phyloP scores from a whole-genome alignment of 2,797 vertebrate genomes.

The Acipenser ruthenus region DNA sequence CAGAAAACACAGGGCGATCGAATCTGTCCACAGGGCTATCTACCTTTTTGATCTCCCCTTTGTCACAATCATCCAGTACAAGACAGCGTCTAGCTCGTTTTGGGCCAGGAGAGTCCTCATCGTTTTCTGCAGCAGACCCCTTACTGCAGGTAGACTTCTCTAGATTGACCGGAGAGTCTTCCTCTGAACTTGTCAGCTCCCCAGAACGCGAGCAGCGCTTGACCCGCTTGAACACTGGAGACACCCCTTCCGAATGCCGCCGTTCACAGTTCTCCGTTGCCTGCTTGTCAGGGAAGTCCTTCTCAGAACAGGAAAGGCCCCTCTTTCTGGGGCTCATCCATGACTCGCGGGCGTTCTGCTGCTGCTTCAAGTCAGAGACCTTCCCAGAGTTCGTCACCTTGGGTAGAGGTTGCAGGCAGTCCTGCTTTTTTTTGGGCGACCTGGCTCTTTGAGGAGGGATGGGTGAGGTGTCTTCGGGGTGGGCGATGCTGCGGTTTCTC shows the following conservation, averaged over 20 bases:
- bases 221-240: constrained; percentile 79
- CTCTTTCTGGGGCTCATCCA: constrained; percentile 83
- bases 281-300: constrained; percentile 69
- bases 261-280: constrained; percentile 72
- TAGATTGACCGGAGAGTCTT: constrained; percentile 60
- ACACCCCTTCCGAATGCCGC: constrained; percentile 55
- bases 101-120: constrained; percentile 52
- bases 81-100: constrained; percentile 66
- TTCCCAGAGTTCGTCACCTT: constrained; percentile 63
- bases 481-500: constrained; percentile 97
- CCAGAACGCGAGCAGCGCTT: constrained; percentile 81
- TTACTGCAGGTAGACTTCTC: constrained; percentile 64
- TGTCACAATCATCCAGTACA: constrained; percentile 70
- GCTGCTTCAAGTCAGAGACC: constrained; percentile 66
- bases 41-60: constrained; percentile 72
- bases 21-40: constrained; percentile 48
- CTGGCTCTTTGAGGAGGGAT: constrained; percentile 80
- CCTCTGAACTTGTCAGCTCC: constrained; percentile 73
- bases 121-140: constrained; percentile 60
- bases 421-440: constrained; percentile 93
- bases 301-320: constrained; percentile 76
- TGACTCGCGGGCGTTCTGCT: constrained; percentile 60
- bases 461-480: constrained; percentile 80
- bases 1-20: constrained; percentile 52
- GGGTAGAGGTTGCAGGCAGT: constrained; percentile 53